These are phyloP conservation scores for Allolobophora icterica DNA, from an alignment of 2,888 invertebrate genomes.

Conservation along the genomic window DNA sequence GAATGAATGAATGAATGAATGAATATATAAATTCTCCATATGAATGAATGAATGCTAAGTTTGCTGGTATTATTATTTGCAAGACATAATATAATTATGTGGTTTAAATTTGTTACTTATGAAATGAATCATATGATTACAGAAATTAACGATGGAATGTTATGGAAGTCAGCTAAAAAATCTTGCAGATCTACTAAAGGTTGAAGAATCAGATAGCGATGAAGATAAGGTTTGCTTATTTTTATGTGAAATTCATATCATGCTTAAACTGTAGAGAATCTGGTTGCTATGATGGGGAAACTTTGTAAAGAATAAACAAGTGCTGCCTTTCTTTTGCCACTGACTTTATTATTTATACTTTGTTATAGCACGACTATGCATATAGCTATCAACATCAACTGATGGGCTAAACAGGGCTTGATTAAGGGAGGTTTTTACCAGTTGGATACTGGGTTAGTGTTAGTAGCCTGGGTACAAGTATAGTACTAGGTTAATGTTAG, in stretches of 20 bases:
- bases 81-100: neutral
- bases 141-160: conserved; percentile 12
- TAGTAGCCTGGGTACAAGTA: neutral
- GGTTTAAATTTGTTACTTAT: neutral
- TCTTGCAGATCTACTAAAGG: conserved; percentile 21
- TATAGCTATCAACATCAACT: neutral
- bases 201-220: conserved; percentile 38
- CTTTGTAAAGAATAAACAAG: neutral
- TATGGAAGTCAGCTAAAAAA: neutral
- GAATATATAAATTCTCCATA: no score
- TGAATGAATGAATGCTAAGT: no score
- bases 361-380: neutral
- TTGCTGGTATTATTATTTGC: neutral
- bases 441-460: neutral
- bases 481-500: neutral
- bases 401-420: neutral
- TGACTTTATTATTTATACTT: neutral
- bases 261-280: neutral
- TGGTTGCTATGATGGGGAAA: neutral
- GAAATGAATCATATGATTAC: neutral
- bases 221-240: conserved; percentile 36
- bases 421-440: neutral
- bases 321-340: neutral
- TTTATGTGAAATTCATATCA: neutral
- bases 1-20: no score